These are phyloP conservation scores for Hiodon alosoides DNA, from an alignment of 2,113 vertebrate species.

Conservation along the genomic window DNA sequence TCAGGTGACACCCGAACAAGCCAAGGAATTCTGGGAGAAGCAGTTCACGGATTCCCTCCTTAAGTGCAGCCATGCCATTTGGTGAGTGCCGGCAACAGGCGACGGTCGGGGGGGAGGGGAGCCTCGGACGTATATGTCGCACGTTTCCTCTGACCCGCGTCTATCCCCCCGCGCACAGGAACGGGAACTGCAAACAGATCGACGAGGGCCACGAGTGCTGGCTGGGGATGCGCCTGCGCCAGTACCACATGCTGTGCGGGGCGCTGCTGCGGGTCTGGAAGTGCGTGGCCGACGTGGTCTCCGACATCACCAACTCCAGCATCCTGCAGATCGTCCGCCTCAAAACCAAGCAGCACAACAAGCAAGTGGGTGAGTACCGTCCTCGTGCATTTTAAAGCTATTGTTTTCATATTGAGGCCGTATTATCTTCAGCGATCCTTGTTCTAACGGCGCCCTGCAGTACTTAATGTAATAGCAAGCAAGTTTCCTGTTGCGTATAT, in stretches of 20 bases:
- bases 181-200: slow-evolving; percentile 76
- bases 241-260: slow-evolving; percentile 93
- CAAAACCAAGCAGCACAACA: slow-evolving; percentile 90
- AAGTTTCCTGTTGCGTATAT: no score
- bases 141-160: neutral
- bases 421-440: no score
- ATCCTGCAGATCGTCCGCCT: slow-evolving; percentile 95
- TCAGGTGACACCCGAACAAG: slow-evolving; percentile 77
- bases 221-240: slow-evolving; percentile 85
- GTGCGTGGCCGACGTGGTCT: slow-evolving; percentile 79
- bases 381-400: no score
- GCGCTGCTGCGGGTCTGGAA: slow-evolving; percentile 90
- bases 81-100: slow-evolving; percentile 61
- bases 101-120: neutral
- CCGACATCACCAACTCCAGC: slow-evolving; percentile 82
- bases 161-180: slow-evolving; percentile 57
- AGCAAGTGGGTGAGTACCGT: slow-evolving; percentile 87
- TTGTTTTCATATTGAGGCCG: no score
- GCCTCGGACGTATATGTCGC: neutral
- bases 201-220: slow-evolving; percentile 85
- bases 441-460: no score
- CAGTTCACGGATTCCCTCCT: slow-evolving; percentile 78
- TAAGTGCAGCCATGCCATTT: slow-evolving; percentile 80
- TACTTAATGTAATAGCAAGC: no score
- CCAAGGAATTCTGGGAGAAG: slow-evolving; percentile 78